Evolutionary conservation across 1,140 invertebrate species (phyloP), one percentile per base, ranked within the genome.

Genomic region (Drosophila mojavensis): DNA sequence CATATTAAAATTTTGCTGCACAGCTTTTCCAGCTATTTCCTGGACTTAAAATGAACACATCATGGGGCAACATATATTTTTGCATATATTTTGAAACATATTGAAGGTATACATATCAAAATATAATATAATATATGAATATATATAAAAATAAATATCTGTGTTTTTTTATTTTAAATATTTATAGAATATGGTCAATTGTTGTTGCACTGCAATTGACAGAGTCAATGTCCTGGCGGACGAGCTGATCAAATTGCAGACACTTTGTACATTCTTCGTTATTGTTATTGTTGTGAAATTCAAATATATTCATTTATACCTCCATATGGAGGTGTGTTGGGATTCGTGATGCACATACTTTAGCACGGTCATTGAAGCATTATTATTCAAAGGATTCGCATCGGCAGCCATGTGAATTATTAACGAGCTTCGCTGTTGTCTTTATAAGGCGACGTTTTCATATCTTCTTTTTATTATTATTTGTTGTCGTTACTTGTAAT

Each of bases 351-450:
- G 15, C n/a, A n/a, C 55, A 58, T 84, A 84, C 77, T 74, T 78
- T 79, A 82, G 65, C 79, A 86, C 76, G 82, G 76, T 55, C 79
- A 86, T 82, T 88, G 75, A 48, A 70, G 76, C 68, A 79, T 76
- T 79, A 78, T 79, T 74, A 81, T 56, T 69, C 79, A 77, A 58
- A 75, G 63, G 66, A 76, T 70, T 82, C 48, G 69, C 71, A 73
- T 62, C 65, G 79, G 75, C 67, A 78, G 75, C 65, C 75, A 79
- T 69, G 67, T 79, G 70, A 89, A 83, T 80, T 71, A 83, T 83
- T 88, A 78, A 86, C 51, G 45, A 36, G 78, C 66, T 70, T 75
- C 64, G 45, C 47, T 51, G 45, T 50, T 62, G 45, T 36, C 36
- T 26, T 62, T 51, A 17, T 80, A 79, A 79, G 76, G 76, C 76